Evolutionary conservation across 2,888 invertebrate species (phyloP), one percentile per base, ranked within the genome.

Genomic region (Tillus elongatus): DNA sequence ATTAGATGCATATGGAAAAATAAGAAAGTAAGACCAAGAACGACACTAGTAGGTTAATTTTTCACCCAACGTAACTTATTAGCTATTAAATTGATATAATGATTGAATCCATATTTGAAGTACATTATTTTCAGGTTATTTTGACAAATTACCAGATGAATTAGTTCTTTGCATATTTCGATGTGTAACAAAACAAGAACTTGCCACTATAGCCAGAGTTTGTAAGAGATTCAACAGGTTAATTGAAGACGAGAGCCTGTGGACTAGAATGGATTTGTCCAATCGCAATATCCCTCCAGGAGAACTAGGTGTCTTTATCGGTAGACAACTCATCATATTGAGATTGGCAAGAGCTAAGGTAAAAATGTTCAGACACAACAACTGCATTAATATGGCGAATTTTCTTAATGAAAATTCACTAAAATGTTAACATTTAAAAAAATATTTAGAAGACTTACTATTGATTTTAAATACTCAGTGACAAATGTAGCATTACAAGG

Each of bases 241-340:
- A 42, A 77, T 81, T 2, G 78, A 79, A 35, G 91, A 93, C 60
- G 90, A 90, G 54, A 80, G 81, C 0, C 63, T 93, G 0, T 93
- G 93, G 93, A 77, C 80, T 28, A 71, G 89, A 11, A 63, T 92
- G 44, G 91, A 93, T 60, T 66, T 90, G 11, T 81, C 85, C 4
- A 74, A 77, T 41, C 77, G 78, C 49, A 74, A 77, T 0, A 56
- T 93, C 4, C 66, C 71, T 10, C 68, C 73, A 8, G 81, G 81
- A 29, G 79, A 82, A 0, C 56, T 93, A 4, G 85, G 83, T 1
- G 72, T 77, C 44, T 75, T 92, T 41, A 54, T 91, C n/a, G 72
- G 73, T 9, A 72, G 86, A 44, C 88, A 90, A 52, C 82, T 88
- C 0, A 68, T 79, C 33, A 78, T 87, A 35, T 65, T 92, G 3